phyloP scores from a whole-genome alignment of 2,113 vertebrate species.

The Mus musculus region DNA sequence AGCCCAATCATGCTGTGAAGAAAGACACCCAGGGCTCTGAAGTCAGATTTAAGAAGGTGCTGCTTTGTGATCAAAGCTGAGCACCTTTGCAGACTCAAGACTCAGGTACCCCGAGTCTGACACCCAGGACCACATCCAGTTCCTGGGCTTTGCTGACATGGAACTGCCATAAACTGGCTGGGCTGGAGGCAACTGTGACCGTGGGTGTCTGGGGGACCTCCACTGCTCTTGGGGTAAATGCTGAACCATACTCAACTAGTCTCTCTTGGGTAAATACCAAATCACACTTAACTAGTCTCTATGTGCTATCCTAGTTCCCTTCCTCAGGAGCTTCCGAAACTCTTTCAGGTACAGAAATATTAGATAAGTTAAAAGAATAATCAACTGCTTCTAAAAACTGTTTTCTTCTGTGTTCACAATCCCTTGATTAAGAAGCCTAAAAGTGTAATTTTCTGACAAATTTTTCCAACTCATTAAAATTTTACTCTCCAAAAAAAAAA shows the following conservation, averaged over 20 bases:
- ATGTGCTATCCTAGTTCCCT: not conserved
- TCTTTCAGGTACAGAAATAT: not conserved
- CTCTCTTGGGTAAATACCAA: not conserved
- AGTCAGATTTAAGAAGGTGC: accelerated
- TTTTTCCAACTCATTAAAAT: slow-evolving; percentile 26
- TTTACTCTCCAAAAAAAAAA: slow-evolving; percentile 16
- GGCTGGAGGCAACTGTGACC: accelerated
- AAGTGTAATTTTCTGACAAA: not conserved
- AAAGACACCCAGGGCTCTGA: accelerated
- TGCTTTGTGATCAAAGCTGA: not conserved
- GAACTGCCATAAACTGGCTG: not conserved
- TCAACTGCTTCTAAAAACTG: not conserved
- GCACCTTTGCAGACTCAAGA: not conserved
- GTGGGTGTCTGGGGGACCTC: accelerated
- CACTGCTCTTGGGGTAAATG: not conserved
- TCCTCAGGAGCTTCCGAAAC: not conserved
- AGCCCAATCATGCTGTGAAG: slow-evolving; percentile 95
- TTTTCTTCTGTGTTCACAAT: not conserved
- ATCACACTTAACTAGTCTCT: not conserved
- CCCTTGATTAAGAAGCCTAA: not conserved
- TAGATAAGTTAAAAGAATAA: slow-evolving; percentile 9
- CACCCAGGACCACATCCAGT: not conserved
- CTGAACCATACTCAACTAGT: not conserved
- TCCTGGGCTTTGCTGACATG: not conserved
- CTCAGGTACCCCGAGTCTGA: not conserved